A percentile compares a stretch with the other conserved stretches of the same genome.
These are phyloP conservation scores for Sthenelais limicola DNA, from an alignment of 2,888 invertebrate genomes.

Conservation along the genomic window DNA sequence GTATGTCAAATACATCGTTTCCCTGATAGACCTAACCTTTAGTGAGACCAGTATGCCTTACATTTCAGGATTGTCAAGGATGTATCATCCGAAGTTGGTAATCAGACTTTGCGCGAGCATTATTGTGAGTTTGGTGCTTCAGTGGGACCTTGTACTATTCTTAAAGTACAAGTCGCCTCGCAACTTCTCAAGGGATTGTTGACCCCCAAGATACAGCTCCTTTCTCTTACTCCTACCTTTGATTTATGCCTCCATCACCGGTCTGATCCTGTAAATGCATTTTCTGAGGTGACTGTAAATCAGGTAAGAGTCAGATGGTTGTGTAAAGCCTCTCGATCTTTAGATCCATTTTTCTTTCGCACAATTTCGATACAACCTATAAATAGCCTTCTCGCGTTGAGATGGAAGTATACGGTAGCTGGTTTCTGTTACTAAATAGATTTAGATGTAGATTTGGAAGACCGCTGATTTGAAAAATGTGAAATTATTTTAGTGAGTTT, in stretches of 20 bases:
- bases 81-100: constrained; percentile 18
- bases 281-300: constrained; percentile 44
- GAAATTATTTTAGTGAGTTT: too few relatives aligned
- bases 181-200: constrained; percentile 56
- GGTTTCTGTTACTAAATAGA: too few relatives aligned
- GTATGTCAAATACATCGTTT: too few relatives aligned
- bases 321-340: too few relatives aligned
- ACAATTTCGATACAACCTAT: too few relatives aligned
- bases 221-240: constrained; percentile 59
- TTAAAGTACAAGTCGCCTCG: constrained; percentile 60
- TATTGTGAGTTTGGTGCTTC: constrained; percentile 41
- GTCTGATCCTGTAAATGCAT: constrained; percentile 55
- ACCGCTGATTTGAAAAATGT: too few relatives aligned
- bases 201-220: constrained; percentile 61
- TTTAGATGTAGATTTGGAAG: too few relatives aligned
- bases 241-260: constrained; percentile 66
- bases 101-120: constrained; percentile 33
- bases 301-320: constrained; percentile 11
- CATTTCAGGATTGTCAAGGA: constrained; percentile 4
- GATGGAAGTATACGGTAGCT: too few relatives aligned
- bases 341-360: too few relatives aligned
- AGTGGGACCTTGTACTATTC: constrained; percentile 52
- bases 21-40: too few relatives aligned
- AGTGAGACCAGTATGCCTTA: too few relatives aligned
- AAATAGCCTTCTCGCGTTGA: too few relatives aligned